These are phyloP conservation scores for Donacobius atricapilla DNA, from an alignment of 2,113 vertebrate genomes.

Conservation along the genomic window DNA sequence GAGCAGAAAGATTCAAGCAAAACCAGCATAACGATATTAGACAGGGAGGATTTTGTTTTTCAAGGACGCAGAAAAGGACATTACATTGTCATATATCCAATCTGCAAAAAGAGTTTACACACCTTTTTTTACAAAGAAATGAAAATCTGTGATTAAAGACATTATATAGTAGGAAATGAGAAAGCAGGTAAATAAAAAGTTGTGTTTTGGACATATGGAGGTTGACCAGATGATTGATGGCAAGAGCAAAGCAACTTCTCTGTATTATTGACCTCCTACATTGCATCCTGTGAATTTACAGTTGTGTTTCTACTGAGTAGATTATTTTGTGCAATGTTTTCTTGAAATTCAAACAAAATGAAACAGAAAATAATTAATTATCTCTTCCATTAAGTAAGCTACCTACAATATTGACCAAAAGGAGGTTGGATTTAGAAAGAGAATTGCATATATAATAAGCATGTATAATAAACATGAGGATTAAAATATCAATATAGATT, in stretches of 20 bases:
- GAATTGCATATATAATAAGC: neutral
- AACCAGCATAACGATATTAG: neutral
- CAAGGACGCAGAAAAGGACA: neutral
- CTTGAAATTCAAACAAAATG: neutral
- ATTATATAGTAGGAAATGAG: neutral
- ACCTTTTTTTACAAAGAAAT: neutral
- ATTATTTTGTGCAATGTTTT: neutral
- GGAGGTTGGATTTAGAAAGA: neutral
- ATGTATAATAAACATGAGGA: neutral
- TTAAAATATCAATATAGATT: neutral
- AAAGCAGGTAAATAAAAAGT: neutral
- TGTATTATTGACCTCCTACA: accelerated
- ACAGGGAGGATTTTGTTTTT: neutral
- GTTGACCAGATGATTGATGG: neutral
- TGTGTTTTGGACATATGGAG: neutral
- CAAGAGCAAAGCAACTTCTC: neutral
- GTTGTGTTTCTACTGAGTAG: neutral
- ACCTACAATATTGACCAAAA: neutral
- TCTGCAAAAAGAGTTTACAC: neutral
- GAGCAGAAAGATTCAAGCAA: neutral
- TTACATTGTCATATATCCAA: neutral
- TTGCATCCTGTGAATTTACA: neutral
- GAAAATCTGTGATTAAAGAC: neutral
- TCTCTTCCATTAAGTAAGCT: neutral
- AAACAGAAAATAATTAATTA: neutral